Conservation (phyloP, 2,113 vertebrate species). For the Lagopus leucura region DNA sequence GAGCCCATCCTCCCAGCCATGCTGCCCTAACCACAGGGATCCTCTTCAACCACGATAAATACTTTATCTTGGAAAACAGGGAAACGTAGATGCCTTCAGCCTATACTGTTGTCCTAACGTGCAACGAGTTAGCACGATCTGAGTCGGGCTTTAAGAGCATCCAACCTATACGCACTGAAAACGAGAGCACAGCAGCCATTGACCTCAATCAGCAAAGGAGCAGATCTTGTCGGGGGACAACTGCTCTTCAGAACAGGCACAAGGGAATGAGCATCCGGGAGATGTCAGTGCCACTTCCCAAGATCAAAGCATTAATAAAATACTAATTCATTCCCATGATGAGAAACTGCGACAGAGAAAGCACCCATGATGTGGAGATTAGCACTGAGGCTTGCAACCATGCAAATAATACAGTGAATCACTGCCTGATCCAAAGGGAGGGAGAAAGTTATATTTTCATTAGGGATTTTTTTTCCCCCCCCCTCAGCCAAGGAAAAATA, state of each 20-base stretch:
- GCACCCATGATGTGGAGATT: not conserved
- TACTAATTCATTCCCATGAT: not conserved
- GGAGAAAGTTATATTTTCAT: not conserved
- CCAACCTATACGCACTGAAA: not conserved
- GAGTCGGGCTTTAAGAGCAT: not conserved
- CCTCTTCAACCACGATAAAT: not conserved
- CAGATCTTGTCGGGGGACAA: not conserved
- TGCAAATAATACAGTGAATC: not conserved
- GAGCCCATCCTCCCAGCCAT: not conserved
- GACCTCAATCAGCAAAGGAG: not conserved
- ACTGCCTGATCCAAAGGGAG: not conserved
- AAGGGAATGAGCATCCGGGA: not conserved
- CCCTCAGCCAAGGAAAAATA: not conserved
- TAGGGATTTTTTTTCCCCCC: not conserved
- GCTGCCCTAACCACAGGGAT: not conserved
- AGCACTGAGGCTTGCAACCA: not conserved
- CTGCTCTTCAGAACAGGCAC: not conserved
- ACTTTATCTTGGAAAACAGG: not conserved
- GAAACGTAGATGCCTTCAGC: accelerated
- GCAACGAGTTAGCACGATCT: accelerated
- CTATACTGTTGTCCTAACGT: not conserved
- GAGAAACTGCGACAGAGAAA: not conserved
- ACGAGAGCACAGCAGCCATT: not conserved
- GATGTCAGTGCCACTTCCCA: not conserved
- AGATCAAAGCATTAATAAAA: not conserved